Conservation (phyloP, 1,140 invertebrate genomes). For the Hycleus cichorii region DNA sequence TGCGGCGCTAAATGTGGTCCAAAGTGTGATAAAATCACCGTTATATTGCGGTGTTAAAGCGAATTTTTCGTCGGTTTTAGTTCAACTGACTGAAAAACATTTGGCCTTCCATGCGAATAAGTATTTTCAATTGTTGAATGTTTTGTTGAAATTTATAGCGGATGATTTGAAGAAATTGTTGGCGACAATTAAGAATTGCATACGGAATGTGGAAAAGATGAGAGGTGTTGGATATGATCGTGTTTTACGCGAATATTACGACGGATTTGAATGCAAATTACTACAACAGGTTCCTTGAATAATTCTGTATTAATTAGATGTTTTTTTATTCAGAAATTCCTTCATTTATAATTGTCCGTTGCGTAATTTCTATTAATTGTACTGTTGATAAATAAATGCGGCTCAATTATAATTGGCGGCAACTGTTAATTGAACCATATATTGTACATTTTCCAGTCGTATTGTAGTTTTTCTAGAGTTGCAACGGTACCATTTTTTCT, state of each 20-base stretch:
- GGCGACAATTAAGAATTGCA: slow-evolving; percentile 25
- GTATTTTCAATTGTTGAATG: slow-evolving; percentile 33
- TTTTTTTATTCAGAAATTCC: too few relatives aligned
- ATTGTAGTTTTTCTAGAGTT: too few relatives aligned
- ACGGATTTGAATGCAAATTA: slow-evolving; percentile 24
- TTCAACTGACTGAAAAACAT: slow-evolving; percentile 31
- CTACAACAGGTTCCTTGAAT: neutral
- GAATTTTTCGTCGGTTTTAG: slow-evolving; percentile 19
- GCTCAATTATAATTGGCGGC: too few relatives aligned
- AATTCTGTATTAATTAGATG: too few relatives aligned
- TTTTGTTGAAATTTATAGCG: slow-evolving; percentile 31
- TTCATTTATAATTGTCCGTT: too few relatives aligned
- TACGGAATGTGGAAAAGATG: slow-evolving; percentile 30
- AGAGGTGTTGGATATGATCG: slow-evolving; percentile 37
- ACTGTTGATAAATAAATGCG: too few relatives aligned
- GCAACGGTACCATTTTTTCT: too few relatives aligned
- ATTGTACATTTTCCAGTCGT: too few relatives aligned
- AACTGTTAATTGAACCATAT: too few relatives aligned
- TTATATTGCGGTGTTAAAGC: slow-evolving; percentile 21
- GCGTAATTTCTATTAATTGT: too few relatives aligned
- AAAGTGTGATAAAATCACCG: slow-evolving; percentile 19
- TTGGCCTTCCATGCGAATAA: slow-evolving; percentile 33
- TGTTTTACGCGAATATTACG: slow-evolving; percentile 30
- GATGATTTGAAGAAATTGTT: slow-evolving; percentile 23
- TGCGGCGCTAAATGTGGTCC: slow-evolving; percentile 24